phyloP scores from a whole-genome alignment of 2,888 invertebrate genomes.

The Halocaridina rubra region DNA sequence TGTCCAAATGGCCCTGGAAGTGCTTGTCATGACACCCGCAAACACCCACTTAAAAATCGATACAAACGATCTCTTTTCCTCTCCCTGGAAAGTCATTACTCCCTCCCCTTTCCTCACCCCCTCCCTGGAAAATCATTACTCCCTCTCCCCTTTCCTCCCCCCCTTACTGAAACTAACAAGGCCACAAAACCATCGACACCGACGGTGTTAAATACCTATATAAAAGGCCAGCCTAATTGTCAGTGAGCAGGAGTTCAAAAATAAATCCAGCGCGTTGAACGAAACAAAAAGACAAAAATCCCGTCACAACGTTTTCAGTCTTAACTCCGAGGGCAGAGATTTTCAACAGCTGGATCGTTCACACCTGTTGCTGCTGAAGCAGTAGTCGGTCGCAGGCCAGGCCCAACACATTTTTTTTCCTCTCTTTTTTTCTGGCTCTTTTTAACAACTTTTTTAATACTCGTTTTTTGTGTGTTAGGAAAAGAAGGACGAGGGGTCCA shows the following conservation, averaged over 20 bases:
- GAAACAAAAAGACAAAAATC: conserved; percentile 23
- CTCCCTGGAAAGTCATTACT: not conserved
- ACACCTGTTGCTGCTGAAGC: conserved; percentile 40
- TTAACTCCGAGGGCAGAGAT: conserved; percentile 14
- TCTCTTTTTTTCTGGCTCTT: not conserved
- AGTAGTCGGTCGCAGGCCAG: no score
- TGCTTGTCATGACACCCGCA: not conserved
- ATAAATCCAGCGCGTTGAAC: conserved; percentile 30
- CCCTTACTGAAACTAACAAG: not conserved
- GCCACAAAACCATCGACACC: not conserved
- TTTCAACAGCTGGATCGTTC: conserved; percentile 23
- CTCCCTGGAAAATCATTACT: not conserved
- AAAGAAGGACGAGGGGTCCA: not conserved
- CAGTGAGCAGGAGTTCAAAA: conserved; percentile 8
- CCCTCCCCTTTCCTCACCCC: not conserved
- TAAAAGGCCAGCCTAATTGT: not conserved
- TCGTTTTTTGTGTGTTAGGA: not conserved
- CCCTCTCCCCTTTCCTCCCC: not conserved
- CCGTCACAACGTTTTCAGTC: conserved; percentile 29
- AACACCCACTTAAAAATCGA: not conserved
- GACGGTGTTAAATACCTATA: not conserved
- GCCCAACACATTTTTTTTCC: not conserved
- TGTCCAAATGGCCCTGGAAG: conserved; percentile 16
- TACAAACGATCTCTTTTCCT: not conserved
- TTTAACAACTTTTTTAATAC: not conserved